phyloP scores from a whole-genome alignment of 1,140 invertebrate species.

The Drosophila nigrodunni region DNA sequence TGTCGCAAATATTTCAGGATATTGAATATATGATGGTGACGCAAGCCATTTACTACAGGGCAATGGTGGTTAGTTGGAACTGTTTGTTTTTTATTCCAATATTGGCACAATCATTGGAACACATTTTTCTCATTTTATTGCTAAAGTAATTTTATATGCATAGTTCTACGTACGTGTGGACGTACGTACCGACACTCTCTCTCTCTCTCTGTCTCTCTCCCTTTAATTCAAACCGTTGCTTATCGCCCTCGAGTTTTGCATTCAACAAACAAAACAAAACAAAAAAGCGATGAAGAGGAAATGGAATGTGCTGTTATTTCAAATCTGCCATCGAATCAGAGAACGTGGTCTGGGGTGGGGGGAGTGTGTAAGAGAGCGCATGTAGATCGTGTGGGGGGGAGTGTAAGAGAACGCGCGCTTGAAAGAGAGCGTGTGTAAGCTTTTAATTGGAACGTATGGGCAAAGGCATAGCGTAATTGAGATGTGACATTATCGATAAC shows the following conservation, averaged over 20 bases:
- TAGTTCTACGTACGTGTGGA: background rate
- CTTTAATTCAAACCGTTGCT: constrained; percentile 2
- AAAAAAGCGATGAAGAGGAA: constrained; percentile 13
- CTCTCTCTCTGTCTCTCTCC: background rate
- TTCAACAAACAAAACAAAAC: background rate
- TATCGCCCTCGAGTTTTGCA: constrained; percentile 28
- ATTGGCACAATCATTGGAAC: background rate
- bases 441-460: constrained; percentile 10
- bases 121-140: background rate
- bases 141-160: constrained; percentile 2
- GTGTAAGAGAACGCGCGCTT: background rate
- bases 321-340: background rate
- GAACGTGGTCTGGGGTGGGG: too few relatives aligned
- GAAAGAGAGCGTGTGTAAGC: background rate
- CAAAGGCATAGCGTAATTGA: background rate
- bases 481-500: constrained; percentile 3
- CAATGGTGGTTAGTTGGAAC: constrained; percentile 87
- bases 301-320: constrained; percentile 10
- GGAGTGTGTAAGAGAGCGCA: background rate
- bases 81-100: constrained; percentile 2
- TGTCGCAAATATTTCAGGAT: constrained; percentile 71
- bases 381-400: too few relatives aligned
- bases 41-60: constrained; percentile 87
- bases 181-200: background rate
- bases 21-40: constrained; percentile 74